These are phyloP conservation scores for Cassiopea xamachana DNA, from an alignment of 30 jellyfish, hydroid and myxozoan species.

Conservation along the genomic window DNA sequence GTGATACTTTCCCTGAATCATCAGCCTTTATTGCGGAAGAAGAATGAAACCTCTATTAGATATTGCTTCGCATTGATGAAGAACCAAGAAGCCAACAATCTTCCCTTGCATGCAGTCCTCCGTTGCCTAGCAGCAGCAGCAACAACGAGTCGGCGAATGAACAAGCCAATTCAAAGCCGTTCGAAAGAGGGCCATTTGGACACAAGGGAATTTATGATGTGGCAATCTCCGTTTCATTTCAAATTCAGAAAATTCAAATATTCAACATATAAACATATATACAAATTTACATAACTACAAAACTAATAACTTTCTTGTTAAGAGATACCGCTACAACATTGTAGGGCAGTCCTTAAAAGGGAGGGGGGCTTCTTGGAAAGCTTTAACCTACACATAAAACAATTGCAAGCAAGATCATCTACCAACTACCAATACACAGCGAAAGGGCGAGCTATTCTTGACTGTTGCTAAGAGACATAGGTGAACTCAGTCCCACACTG, in stretches of 20 bases:
- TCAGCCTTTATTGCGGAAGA: constrained; percentile 63
- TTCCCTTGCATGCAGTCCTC: constrained; percentile 31
- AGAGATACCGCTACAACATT: neutral
- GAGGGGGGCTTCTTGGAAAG: neutral
- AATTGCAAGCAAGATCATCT: neutral
- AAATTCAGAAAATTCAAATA: constrained; percentile 27
- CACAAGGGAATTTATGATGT: constrained; percentile 69
- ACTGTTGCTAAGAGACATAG: neutral
- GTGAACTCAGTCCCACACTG: neutral
- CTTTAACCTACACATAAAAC: neutral
- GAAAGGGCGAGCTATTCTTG: no score
- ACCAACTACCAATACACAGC: no score
- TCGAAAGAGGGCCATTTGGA: constrained; percentile 59
- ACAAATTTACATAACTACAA: constrained; percentile 1
- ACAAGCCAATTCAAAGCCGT: constrained; percentile 43
- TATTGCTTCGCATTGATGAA: constrained; percentile 12
- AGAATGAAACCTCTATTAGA: constrained; percentile 65
- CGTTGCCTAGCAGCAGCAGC: neutral
- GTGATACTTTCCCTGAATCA: constrained; percentile 71
- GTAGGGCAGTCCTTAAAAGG: neutral
- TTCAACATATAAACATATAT: constrained; percentile 7
- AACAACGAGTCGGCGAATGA: constrained; percentile 7
- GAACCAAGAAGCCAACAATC: constrained; percentile 29
- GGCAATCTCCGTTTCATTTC: constrained; percentile 65
- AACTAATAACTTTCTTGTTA: neutral